phyloP scores from a whole-genome alignment of 1,140 invertebrate genomes.

The Drosophila kurseongensis region DNA sequence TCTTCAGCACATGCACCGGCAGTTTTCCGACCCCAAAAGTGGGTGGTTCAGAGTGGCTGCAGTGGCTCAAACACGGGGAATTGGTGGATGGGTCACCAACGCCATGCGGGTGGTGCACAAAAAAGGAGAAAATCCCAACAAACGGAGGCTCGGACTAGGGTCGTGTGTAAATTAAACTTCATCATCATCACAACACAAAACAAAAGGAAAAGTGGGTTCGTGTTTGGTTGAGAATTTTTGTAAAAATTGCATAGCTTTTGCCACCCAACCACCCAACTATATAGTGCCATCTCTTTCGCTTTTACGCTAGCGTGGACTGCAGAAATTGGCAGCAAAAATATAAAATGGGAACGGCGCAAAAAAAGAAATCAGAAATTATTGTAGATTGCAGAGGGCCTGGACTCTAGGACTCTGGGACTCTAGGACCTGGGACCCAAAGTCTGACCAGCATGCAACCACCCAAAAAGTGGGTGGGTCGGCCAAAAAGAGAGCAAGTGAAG shows the following conservation, averaged over 20 bases:
- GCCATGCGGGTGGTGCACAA: conserved; percentile 33
- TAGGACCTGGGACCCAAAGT: conserved; percentile 28
- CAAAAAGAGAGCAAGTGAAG: conserved; percentile 74
- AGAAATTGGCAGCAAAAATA: conserved; percentile 76
- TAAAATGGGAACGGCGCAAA: conserved; percentile 51
- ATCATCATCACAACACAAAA: conserved; percentile 70
- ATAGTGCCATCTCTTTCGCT: conserved; percentile 3
- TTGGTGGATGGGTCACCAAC: neutral
- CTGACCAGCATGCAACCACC: conserved; percentile 75
- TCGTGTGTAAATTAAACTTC: conserved; percentile 82
- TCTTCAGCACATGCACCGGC: conserved; percentile 9
- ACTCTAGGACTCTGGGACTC: conserved; percentile 13
- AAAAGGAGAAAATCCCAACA: neutral
- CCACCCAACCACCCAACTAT: neutral
- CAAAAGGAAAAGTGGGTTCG: conserved; percentile 38
- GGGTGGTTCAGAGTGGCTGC: conserved; percentile 18
- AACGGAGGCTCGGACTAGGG: conserved; percentile 56
- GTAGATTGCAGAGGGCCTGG: conserved; percentile 67
- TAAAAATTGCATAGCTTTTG: conserved; percentile 75
- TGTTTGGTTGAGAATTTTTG: conserved; percentile 52
- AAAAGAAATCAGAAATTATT: conserved; percentile 82
- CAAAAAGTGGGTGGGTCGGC: conserved; percentile 11
- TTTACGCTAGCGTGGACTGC: conserved; percentile 58
- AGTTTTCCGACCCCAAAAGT: conserved; percentile 8
- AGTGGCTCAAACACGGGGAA: neutral